Evolutionary conservation across 1,140 invertebrate genomes (phyloP).

Genomic region (Drosophila paulistorum): DNA sequence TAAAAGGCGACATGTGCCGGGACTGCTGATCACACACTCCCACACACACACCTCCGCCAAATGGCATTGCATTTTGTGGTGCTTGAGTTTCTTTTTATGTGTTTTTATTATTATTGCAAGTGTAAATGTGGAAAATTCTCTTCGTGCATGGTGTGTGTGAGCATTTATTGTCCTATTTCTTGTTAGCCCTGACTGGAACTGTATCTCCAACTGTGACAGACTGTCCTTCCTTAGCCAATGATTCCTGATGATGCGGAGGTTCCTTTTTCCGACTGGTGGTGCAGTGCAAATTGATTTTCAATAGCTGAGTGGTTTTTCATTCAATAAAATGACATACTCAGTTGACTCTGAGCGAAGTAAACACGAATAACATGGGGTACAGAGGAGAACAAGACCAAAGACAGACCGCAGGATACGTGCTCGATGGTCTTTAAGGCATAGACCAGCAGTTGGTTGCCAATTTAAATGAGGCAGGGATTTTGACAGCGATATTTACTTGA

Average conservation of each 20-base stretch:
- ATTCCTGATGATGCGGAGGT: constrained; percentile 21
- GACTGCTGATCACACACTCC: constrained; percentile 66
- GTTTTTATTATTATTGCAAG: constrained; percentile 79
- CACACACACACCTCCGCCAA: constrained; percentile 32
- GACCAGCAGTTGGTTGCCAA: background rate
- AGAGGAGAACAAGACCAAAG: background rate
- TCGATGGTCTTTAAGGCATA: background rate
- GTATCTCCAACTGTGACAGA: constrained; percentile 10
- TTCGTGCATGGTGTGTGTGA: constrained; percentile 13
- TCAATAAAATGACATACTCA: constrained; percentile 79
- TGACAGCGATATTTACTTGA: background rate
- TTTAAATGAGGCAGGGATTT: background rate
- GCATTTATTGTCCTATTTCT: constrained; percentile 60
- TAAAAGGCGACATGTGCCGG: constrained; percentile 66
- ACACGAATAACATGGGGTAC: background rate
- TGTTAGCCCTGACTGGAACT: constrained; percentile 20
- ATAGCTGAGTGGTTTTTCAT: constrained; percentile 80
- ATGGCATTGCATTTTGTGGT: constrained; percentile 53
- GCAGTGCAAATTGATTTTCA: constrained; percentile 77
- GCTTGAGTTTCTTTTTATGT: constrained; percentile 55
- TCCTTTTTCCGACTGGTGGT: constrained; percentile 13
- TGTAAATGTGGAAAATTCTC: constrained; percentile 67
- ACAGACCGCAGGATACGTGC: constrained; percentile 41
- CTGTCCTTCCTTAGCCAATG: constrained; percentile 21
- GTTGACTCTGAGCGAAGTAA: constrained; percentile 55